These are phyloP conservation scores for Salvator merianae DNA, from an alignment of 2,113 vertebrate genomes.

Conservation along the genomic window DNA sequence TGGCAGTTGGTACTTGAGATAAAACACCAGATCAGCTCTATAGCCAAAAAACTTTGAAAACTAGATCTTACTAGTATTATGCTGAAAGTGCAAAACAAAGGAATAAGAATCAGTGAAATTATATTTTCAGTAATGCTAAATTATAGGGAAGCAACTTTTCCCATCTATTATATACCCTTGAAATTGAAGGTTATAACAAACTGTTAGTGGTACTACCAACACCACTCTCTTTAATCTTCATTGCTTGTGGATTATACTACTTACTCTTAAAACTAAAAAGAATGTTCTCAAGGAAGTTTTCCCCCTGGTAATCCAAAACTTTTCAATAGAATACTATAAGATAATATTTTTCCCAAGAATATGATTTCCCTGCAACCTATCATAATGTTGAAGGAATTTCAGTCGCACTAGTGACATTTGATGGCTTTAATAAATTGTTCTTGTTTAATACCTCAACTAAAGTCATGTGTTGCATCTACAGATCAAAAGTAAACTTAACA, in stretches of 20 bases:
- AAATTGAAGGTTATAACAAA: background rate
- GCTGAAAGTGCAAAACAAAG: slow-evolving; percentile 9
- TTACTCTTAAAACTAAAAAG: slow-evolving; percentile 21
- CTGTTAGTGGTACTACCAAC: background rate
- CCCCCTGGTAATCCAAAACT: background rate
- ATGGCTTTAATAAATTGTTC: background rate
- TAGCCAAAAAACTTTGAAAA: slow-evolving; percentile 6
- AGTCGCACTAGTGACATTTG: background rate
- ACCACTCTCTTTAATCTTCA: slow-evolving; percentile 14
- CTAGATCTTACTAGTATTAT: background rate
- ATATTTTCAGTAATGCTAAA: slow-evolving; percentile 36
- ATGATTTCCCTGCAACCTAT: rapidly evolving
- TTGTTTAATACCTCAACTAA: background rate
- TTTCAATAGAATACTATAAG: background rate
- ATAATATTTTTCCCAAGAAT: background rate
- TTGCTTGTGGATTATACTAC: background rate
- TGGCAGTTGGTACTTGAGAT: background rate
- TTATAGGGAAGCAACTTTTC: slow-evolving; percentile 17
- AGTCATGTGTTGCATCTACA: background rate
- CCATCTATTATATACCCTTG: background rate
- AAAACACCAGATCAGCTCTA: background rate
- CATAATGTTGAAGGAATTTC: background rate
- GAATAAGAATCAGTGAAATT: slow-evolving; percentile 1
- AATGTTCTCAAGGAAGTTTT: background rate
- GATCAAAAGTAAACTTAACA: too few relatives aligned